Percentiles rank a stretch among this genome's conserved stretches.
These are phyloP conservation scores for Iselma pallidipennis DNA, from an alignment of 2,888 invertebrate species.

Conservation along the genomic window DNA sequence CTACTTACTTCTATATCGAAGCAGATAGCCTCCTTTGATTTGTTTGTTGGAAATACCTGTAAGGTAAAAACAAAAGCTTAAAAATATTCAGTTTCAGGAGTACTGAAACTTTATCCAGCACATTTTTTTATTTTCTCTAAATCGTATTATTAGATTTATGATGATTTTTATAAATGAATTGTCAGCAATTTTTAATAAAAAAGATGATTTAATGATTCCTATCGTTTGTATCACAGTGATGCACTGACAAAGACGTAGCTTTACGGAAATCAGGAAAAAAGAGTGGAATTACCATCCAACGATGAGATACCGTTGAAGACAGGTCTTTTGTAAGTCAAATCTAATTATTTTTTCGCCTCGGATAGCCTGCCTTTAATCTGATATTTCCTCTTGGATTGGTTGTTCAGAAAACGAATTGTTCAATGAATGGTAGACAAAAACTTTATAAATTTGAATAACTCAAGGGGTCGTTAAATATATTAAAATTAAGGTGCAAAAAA, in stretches of 20 bases:
- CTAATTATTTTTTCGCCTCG: conserved; percentile 7
- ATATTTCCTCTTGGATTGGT: background rate
- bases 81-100: background rate
- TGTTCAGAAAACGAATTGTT: background rate
- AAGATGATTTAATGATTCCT: too few species aligned
- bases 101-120: background rate
- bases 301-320: background rate
- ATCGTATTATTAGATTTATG: too few species aligned
- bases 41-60: conserved; percentile 61
- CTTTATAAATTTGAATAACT: too few species aligned
- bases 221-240: too few species aligned
- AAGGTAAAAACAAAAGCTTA: conserved; percentile 40
- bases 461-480: too few species aligned
- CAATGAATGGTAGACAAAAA: too few species aligned
- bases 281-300: too few species aligned
- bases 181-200: too few species aligned
- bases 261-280: background rate
- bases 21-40: conserved; percentile 75
- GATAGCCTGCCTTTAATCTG: background rate
- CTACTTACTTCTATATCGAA: conserved; percentile 76
- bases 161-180: too few species aligned
- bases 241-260: too few species aligned
- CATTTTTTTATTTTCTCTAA: too few species aligned
- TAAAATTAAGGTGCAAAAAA: too few species aligned
- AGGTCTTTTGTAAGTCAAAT: background rate